These are phyloP conservation scores for Acromyrmex echinatior DNA, from an alignment of 1,140 invertebrate species.

Conservation along the genomic window DNA sequence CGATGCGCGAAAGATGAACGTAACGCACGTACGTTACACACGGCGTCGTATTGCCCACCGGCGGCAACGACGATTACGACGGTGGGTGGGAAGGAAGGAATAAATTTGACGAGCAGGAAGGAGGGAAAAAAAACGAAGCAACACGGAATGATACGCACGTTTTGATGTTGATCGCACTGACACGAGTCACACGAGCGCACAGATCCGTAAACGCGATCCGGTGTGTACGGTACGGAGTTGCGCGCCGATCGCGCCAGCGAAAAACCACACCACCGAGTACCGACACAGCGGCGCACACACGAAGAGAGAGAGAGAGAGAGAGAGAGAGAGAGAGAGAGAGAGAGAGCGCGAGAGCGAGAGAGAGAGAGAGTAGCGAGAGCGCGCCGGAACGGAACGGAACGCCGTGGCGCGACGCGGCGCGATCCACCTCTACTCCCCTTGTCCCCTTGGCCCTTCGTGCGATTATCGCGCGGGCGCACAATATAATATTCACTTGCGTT, in stretches of 20 bases:
- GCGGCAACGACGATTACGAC: not conserved
- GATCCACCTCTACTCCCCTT: conserved; percentile 69
- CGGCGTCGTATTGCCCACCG: conserved; percentile 44
- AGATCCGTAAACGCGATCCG: not conserved
- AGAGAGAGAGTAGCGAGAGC: not conserved
- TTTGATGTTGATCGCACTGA: not conserved
- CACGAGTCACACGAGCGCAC: not conserved
- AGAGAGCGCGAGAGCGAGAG: too few species aligned
- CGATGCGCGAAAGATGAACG: not conserved
- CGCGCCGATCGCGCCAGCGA: conserved; percentile 43
- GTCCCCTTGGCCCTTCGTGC: conserved; percentile 66
- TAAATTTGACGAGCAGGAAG: not conserved
- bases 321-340: too few species aligned
- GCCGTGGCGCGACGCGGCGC: not conserved
- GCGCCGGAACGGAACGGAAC: conserved; percentile 60
- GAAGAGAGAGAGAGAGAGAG: not conserved
- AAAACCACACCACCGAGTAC: conserved; percentile 34
- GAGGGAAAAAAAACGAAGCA: not conserved
- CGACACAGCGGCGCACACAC: conserved; percentile 59
- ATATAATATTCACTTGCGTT: conserved; percentile 72
- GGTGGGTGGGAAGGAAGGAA: not conserved
- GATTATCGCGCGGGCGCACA: conserved; percentile 77
- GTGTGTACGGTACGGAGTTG: not conserved
- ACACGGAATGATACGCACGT: not conserved
- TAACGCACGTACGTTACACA: conserved; percentile 20